Base-by-base conservation (phyloP, 2,888 invertebrate genomes). In the Linyphia triangularis region DNA sequence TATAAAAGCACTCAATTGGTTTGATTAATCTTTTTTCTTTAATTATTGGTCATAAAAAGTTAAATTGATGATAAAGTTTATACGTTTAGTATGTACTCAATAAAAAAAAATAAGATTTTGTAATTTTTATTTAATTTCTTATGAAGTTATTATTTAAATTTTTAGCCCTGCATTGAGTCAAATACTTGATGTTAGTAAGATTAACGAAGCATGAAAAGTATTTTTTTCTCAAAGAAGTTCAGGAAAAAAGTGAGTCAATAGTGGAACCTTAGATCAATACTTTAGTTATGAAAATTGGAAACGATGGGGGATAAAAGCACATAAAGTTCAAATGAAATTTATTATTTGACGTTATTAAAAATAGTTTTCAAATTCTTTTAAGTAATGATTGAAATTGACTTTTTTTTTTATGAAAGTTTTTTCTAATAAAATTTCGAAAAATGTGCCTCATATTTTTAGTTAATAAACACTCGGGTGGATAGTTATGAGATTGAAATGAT, bases 31-130 rank as follows among this genome's bases (percentile, higher is more conserved):
- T 57, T 19, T 28, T 10, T 30, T 59, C 59, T n/a, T 57, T 59
- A 51, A 57, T 51, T 73, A 73, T 73, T 73, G 59, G 33, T 30
- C 13, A 59, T 28, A 30, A 43, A 30, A 57, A 73, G n/a, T 33
- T 57, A 73, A 59, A 73, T 59, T 30, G 19, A 19, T 67, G 67
- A 67, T 33, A 37, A 19, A 2, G 22, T 16, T 57, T 57, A 73
- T 73, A n/a, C n/a, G 24, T 22, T 19, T 26, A 10, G 0, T 22
- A 70, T 37, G 24, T 61, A 9, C 5, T 7, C 6, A 16, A 5
- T 57, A 26, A 22, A 26, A 61, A 24, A 26, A 61, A 61, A 22
- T 61, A 24, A 61, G 10, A 61, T 61, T 22, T 26, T 2, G 9
- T 1, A 59, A 61, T 2, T 22, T 61, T 22, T 22, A 24, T 4